Conservation (phyloP, 1,140 invertebrate genomes). For the Uloborus diversus region DNA sequence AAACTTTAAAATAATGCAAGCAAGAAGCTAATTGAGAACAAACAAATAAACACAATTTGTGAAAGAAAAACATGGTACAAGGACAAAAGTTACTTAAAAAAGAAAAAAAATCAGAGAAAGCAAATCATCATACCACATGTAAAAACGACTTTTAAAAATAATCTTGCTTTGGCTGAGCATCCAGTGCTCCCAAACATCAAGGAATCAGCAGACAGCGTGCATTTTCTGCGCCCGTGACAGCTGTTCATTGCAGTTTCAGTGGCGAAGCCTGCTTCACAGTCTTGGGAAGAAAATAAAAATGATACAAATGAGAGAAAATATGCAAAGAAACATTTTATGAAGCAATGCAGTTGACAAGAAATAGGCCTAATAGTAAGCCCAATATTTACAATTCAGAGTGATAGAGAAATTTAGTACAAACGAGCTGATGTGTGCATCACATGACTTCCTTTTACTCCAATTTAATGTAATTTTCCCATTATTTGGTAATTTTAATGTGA, state of each 20-base stretch:
- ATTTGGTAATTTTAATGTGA: too few species aligned
- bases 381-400: too few species aligned
- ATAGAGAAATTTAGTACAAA: too few species aligned
- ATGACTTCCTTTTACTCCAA: too few species aligned
- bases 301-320: background rate
- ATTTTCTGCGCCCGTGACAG: slow-evolving; percentile 54
- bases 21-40: background rate
- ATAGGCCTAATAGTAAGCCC: too few species aligned
- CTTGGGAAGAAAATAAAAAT: slow-evolving; percentile 52
- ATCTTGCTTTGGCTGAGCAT: slow-evolving; percentile 39
- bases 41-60: background rate
- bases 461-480: too few species aligned
- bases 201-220: slow-evolving; percentile 48
- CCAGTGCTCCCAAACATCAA: slow-evolving; percentile 48
- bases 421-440: too few species aligned
- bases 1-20: background rate
- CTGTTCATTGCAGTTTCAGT: slow-evolving; percentile 57
- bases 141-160: slow-evolving; percentile 59
- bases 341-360: too few species aligned
- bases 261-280: slow-evolving; percentile 54
- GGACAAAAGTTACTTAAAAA: too few species aligned
- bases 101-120: too few species aligned
- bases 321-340: too few species aligned
- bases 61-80: too few species aligned
- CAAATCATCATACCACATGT: slow-evolving; percentile 77